Evolutionary conservation across 2,113 vertebrate species (phyloP).

Genomic region (Centropus bengalensis): DNA sequence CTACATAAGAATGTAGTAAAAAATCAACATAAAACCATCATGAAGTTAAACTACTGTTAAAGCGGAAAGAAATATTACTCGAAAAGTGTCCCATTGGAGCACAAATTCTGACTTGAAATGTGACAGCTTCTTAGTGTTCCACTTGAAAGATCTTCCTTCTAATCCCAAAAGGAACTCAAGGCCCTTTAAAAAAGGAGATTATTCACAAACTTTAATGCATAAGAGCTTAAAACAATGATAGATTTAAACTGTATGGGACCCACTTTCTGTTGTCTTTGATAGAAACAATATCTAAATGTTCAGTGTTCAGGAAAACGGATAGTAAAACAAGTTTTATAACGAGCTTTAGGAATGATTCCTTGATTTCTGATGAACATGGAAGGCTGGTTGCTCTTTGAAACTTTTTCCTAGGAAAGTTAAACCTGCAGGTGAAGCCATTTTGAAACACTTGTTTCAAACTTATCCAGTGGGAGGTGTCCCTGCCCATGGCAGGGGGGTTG

Average conservation of each 20-base stretch:
- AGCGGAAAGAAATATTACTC: slow-evolving; percentile 27
- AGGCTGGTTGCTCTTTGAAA: neutral
- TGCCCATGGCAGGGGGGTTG: too few species aligned
- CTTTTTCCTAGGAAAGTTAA: neutral
- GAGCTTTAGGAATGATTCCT: neutral
- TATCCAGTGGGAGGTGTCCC: too few species aligned
- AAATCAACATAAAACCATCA: slow-evolving; percentile 65
- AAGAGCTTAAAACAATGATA: neutral
- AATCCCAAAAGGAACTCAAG: slow-evolving; percentile 3
- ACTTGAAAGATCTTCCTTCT: slow-evolving; percentile 19
- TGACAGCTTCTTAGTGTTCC: neutral
- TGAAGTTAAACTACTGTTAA: slow-evolving; percentile 31
- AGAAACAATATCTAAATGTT: neutral
- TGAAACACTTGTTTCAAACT: neutral
- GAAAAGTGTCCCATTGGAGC: neutral
- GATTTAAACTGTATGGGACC: neutral
- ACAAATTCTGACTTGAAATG: slow-evolving; percentile 24
- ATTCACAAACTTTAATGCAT: neutral
- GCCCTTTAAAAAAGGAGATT: neutral
- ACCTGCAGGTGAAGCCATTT: neutral
- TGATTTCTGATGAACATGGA: neutral
- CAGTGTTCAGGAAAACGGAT: slow-evolving; percentile 14
- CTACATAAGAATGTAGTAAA: slow-evolving; percentile 40
- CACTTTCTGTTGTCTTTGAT: neutral
- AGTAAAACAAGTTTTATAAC: neutral